A percentile compares a stretch with the other conserved stretches of the same genome.
phyloP scores from a whole-genome alignment of 2,113 vertebrate species.

The Zosterops borbonicus region DNA sequence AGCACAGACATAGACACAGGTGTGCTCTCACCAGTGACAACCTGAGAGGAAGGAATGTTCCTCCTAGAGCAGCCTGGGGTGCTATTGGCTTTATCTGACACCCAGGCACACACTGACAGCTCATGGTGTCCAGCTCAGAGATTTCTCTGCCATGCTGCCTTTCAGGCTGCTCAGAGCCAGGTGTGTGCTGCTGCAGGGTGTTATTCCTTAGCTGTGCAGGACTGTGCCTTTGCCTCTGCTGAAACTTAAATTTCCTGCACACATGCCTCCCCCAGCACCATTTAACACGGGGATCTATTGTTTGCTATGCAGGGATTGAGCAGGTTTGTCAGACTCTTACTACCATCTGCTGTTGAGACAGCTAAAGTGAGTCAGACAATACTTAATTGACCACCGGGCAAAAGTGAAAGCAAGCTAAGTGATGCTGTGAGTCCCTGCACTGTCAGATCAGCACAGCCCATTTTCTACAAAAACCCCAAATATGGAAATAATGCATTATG shows the following conservation, averaged over 20 bases:
- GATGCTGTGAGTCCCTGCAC: background rate
- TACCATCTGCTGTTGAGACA: background rate
- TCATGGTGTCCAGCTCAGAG: background rate
- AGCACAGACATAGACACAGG: background rate
- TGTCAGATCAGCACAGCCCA: background rate
- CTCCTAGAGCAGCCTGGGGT: background rate
- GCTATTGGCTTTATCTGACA: background rate
- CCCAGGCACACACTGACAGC: background rate
- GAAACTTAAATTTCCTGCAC: background rate
- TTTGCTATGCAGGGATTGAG: background rate
- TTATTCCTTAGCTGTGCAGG: background rate
- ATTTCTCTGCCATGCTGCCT: background rate
- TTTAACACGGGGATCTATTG: rapidly evolving
- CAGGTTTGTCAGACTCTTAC: background rate
- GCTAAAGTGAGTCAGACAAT: background rate
- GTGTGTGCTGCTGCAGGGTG: background rate
- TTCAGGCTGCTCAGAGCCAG: background rate
- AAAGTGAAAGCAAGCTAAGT: background rate
- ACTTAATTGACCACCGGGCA: background rate
- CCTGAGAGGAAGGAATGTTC: background rate
- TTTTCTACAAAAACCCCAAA: background rate
- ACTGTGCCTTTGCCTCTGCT: background rate
- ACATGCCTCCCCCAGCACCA: background rate
- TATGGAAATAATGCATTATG: background rate
- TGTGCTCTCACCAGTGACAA: background rate